phyloP scores from a whole-genome alignment of 2,797 vertebrate genomes.

The Tangara arthus region DNA sequence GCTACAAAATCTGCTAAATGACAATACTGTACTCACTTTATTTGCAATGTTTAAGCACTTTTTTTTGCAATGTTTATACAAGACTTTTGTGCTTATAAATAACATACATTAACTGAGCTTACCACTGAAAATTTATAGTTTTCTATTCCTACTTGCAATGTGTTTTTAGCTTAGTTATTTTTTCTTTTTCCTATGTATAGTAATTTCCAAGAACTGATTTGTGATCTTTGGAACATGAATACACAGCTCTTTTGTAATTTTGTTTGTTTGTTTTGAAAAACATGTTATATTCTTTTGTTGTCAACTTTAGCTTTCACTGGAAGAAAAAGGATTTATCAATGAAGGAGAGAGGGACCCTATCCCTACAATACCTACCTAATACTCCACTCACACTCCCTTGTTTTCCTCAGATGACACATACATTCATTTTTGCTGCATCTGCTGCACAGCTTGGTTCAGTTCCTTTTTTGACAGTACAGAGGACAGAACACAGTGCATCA shows the following conservation, averaged over 20 bases:
- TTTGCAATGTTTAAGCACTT: background rate
- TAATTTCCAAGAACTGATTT: constrained; percentile 7
- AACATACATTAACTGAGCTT: background rate
- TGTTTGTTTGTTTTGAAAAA: constrained; percentile 14
- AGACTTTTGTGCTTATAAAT: background rate
- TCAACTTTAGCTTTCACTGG: background rate
- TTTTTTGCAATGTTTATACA: background rate
- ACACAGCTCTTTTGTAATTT: background rate
- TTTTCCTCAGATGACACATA: background rate
- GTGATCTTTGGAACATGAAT: background rate
- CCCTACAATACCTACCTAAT: background rate
- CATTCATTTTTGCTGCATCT: background rate
- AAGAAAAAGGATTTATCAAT: background rate
- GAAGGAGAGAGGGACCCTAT: background rate
- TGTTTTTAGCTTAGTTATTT: constrained; percentile 49
- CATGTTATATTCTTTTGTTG: background rate
- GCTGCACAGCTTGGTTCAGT: background rate
- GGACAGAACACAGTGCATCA: background rate
- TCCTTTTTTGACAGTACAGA: background rate
- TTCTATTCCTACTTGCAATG: background rate
- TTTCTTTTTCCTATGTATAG: background rate
- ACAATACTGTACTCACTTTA: background rate
- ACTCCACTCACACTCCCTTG: background rate
- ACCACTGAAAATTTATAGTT: constrained; percentile 15
- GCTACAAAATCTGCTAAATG: constrained; percentile 25